These are phyloP conservation scores for Protonibea diacanthus DNA, from an alignment of 2,797 vertebrate species.

Conservation along the genomic window DNA sequence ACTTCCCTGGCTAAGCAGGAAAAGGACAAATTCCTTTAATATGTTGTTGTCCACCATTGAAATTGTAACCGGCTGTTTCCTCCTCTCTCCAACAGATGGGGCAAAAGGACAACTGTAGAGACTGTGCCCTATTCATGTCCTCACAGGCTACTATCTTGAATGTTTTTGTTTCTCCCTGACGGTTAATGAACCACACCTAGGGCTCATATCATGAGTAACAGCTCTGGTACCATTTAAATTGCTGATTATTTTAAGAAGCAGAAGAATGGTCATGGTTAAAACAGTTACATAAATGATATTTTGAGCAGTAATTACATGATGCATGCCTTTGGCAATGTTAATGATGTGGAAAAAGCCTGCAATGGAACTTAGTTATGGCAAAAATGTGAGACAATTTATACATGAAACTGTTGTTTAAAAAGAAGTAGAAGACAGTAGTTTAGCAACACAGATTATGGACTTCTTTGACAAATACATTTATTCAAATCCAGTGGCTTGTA, in stretches of 20 bases:
- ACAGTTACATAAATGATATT: conserved; percentile 64
- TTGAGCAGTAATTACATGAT: conserved; percentile 72
- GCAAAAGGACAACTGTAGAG: conserved; percentile 77
- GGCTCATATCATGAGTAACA: conserved; percentile 33
- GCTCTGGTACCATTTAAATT: conserved; percentile 21
- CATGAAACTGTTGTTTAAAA: conserved; percentile 15
- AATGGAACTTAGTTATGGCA: conserved; percentile 73
- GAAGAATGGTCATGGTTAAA: conserved; percentile 70
- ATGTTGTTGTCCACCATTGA: conserved; percentile 35
- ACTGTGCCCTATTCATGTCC: conserved; percentile 28
- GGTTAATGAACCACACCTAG: conserved; percentile 56
- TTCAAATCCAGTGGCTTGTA: conserved; percentile 3
- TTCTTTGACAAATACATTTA: conserved; percentile 24
- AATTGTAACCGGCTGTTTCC: conserved; percentile 54
- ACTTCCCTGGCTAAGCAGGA: conserved; percentile 29
- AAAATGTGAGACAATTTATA: conserved; percentile 40
- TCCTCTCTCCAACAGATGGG: conserved; percentile 83
- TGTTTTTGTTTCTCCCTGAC: conserved; percentile 49
- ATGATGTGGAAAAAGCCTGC: conserved; percentile 73
- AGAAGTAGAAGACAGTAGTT: conserved; percentile 21
- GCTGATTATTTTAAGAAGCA: conserved; percentile 58
- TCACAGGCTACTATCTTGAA: conserved; percentile 24
- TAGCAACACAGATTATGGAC: conserved; percentile 15
- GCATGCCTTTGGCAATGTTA: conserved; percentile 71
- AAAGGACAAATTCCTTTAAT: conserved; percentile 49